These are phyloP conservation scores for Capromys pilorides DNA, from an alignment of 2,797 vertebrate species.

Conservation along the genomic window DNA sequence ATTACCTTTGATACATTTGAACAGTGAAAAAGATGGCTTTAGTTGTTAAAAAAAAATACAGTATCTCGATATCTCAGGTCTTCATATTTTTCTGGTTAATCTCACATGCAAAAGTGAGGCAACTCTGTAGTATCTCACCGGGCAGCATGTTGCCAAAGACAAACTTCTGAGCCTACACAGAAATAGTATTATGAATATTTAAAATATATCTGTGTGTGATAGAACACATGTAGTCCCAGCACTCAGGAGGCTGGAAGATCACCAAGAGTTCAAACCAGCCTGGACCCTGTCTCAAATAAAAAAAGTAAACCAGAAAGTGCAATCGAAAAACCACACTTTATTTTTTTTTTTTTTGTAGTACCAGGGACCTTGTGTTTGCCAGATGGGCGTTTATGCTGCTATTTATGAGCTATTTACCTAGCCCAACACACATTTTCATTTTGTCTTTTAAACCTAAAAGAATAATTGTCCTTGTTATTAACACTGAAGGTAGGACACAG, in stretches of 20 bases:
- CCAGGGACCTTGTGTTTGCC: too few species aligned
- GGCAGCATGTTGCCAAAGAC: conserved; percentile 63
- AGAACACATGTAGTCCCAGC: neutral
- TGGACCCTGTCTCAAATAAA: neutral
- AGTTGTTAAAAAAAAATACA: neutral
- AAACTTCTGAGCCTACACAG: conserved; percentile 24
- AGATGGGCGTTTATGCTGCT: too few species aligned
- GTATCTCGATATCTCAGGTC: neutral
- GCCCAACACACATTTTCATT: neutral
- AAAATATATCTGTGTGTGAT: neutral
- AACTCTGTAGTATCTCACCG: conserved; percentile 50
- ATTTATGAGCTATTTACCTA: too few species aligned
- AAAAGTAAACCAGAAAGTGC: too few species aligned
- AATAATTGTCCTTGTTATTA: neutral
- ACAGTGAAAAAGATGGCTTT: conserved; percentile 51
- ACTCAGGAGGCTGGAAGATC: neutral
- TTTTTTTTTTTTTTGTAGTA: too few species aligned
- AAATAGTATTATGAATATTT: conserved; percentile 47
- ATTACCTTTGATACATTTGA: conserved; percentile 22
- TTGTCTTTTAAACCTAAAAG: neutral
- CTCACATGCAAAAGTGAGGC: conserved; percentile 37
- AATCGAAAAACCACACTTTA: too few species aligned
- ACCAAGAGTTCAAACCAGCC: neutral
- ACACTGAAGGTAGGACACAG: neutral
- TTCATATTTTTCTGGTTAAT: conserved; percentile 61